Evolutionary conservation across 2,797 vertebrate genomes (phyloP).

Genomic region (Dicrostonyx torquatus): DNA sequence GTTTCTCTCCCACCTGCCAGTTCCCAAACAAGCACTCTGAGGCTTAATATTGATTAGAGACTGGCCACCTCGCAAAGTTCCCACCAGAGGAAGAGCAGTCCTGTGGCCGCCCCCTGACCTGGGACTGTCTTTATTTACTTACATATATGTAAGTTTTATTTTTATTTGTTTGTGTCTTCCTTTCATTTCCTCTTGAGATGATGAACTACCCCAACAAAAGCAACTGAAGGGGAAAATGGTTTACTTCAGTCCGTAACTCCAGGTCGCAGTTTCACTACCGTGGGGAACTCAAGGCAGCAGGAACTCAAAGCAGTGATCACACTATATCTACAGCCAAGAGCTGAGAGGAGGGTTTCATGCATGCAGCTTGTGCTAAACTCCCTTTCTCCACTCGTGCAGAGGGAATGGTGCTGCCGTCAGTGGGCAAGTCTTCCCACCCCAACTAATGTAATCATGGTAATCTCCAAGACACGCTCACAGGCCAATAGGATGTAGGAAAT

Average conservation of each 20-base stretch:
- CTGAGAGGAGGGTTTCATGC: not conserved
- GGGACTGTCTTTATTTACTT: not conserved
- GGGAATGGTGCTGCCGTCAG: not conserved
- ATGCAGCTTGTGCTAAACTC: not conserved
- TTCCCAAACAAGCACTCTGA: too few species aligned
- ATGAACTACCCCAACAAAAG: not conserved
- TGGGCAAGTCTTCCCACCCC: not conserved
- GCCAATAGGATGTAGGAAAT: not conserved
- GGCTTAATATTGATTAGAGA: too few species aligned
- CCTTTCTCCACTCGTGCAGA: not conserved
- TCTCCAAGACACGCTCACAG: not conserved
- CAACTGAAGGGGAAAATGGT: not conserved
- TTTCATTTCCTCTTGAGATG: not conserved
- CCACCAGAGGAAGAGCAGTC: not conserved
- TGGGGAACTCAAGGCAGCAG: not conserved
- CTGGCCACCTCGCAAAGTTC: not conserved
- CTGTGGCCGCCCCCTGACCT: not conserved
- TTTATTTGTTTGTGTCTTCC: not conserved
- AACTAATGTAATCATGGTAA: not conserved
- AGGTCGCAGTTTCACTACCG: not conserved
- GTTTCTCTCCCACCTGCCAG: too few species aligned
- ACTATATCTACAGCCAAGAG: not conserved
- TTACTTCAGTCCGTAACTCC: not conserved
- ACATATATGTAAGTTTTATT: not conserved
- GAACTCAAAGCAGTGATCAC: not conserved